A percentile compares a stretch with the other conserved stretches of the same genome.
phyloP scores from a whole-genome alignment of 2,888 invertebrate genomes.

The Drosophila subquinaria region DNA sequence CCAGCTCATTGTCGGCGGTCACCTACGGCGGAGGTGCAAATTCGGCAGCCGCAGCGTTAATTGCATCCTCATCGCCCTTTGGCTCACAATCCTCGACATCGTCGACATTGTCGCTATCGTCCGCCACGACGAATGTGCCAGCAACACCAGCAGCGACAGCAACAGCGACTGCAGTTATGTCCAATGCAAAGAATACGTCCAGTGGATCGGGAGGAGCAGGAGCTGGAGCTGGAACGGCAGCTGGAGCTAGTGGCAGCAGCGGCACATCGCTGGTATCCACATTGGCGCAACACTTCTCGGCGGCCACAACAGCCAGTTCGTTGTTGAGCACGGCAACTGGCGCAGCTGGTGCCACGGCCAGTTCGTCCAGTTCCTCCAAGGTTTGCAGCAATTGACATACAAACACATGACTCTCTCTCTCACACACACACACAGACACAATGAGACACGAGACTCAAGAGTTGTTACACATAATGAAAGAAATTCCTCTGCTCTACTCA shows the following conservation, averaged over 20 bases:
- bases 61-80: constrained; percentile 73
- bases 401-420: constrained; percentile 14
- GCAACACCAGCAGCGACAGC: constrained; percentile 16
- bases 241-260: constrained; percentile 28
- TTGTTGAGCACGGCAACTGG: constrained; percentile 56
- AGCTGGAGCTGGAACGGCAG: constrained; percentile 19
- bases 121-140: constrained; percentile 37
- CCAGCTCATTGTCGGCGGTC: constrained; percentile 66
- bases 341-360: constrained; percentile 56
- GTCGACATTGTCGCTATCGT: constrained; percentile 58
- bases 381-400: constrained; percentile 70
- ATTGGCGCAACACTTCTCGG: constrained; percentile 82
- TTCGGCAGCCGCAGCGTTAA: constrained; percentile 70
- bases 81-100: constrained; percentile 77
- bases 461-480: constrained; percentile 50
- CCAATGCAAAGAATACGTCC: constrained; percentile 39
- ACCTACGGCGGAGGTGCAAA: constrained; percentile 68
- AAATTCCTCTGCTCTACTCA: constrained; percentile 71
- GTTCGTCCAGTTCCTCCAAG: constrained; percentile 79
- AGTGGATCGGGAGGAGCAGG: constrained; percentile 6
- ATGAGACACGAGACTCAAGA: constrained; percentile 22
- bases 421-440: constrained; percentile 20
- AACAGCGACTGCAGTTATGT: constrained; percentile 32
- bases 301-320: constrained; percentile 76
- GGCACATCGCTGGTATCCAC: constrained; percentile 78